phyloP scores from a whole-genome alignment of 2,113 vertebrate genomes.

The Sphyrna mokarran region DNA sequence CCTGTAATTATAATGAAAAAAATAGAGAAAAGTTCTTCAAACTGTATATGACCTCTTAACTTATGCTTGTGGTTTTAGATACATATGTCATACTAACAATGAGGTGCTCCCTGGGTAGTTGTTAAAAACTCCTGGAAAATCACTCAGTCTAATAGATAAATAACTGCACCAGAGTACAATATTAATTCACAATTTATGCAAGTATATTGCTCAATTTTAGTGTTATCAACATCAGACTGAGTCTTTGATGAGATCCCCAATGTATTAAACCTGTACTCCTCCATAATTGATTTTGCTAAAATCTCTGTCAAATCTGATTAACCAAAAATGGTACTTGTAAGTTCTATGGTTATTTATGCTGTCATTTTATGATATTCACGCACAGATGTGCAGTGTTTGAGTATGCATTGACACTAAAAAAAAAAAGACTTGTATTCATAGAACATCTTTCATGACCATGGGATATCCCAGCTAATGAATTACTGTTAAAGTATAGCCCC shows the following conservation, averaged over 20 bases:
- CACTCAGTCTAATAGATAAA: constrained; percentile 6
- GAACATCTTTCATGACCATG: neutral
- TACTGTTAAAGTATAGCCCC: neutral
- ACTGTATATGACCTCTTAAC: neutral
- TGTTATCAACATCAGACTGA: neutral
- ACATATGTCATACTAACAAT: neutral
- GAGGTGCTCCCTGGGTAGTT: neutral
- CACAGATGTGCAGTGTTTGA: neutral
- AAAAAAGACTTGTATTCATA: neutral
- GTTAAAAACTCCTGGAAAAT: neutral
- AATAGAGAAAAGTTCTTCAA: neutral
- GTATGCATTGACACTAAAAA: neutral
- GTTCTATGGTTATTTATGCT: neutral
- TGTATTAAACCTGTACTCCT: constrained; percentile 9
- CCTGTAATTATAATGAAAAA: neutral
- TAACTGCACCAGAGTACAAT: constrained; percentile 2
- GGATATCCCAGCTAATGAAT: neutral
- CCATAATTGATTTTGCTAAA: constrained; percentile 1
- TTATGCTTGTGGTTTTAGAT: neutral
- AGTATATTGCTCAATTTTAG: neutral
- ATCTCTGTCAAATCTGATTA: constrained; percentile 10
- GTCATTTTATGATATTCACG: neutral
- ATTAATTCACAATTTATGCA: constrained; percentile 27
- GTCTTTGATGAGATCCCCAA: constrained; percentile 30
- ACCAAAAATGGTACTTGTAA: neutral